These are phyloP conservation scores for Falco berigora DNA, from an alignment of 2,797 vertebrate species.

Conservation along the genomic window DNA sequence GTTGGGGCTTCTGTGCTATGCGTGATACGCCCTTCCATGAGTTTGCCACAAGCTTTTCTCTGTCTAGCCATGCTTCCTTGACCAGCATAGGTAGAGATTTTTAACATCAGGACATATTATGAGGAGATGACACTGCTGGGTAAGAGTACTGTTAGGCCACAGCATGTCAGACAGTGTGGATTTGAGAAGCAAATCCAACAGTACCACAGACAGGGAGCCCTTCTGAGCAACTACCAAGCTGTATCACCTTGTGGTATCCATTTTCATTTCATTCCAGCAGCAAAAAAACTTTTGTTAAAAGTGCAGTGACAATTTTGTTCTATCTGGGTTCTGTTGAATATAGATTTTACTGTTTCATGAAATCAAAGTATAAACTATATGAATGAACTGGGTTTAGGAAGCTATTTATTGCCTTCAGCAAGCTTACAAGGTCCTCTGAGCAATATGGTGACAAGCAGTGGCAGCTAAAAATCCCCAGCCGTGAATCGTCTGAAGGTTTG, in stretches of 20 bases:
- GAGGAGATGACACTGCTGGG: background rate
- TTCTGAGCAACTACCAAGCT: background rate
- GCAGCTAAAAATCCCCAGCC: background rate
- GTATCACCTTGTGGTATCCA: background rate
- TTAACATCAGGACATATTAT: background rate
- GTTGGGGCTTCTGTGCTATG: background rate
- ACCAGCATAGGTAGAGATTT: background rate
- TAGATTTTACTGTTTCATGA: background rate
- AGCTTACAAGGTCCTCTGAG: background rate
- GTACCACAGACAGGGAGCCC: background rate
- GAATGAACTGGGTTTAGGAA: background rate
- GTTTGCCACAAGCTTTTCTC: background rate
- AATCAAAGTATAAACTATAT: background rate
- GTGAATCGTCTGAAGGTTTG: background rate
- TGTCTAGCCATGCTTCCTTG: background rate
- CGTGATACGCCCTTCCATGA: background rate
- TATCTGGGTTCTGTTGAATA: background rate
- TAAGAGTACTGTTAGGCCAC: background rate
- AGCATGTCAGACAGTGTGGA: background rate
- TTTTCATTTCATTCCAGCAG: background rate
- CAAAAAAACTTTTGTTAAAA: background rate
- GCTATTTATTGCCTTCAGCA: background rate
- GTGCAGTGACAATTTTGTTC: background rate
- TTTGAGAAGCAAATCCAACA: background rate
- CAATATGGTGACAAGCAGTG: background rate